Evolutionary conservation across 1,140 invertebrate genomes (phyloP).

Genomic region (Psilanteris sp.): DNA sequence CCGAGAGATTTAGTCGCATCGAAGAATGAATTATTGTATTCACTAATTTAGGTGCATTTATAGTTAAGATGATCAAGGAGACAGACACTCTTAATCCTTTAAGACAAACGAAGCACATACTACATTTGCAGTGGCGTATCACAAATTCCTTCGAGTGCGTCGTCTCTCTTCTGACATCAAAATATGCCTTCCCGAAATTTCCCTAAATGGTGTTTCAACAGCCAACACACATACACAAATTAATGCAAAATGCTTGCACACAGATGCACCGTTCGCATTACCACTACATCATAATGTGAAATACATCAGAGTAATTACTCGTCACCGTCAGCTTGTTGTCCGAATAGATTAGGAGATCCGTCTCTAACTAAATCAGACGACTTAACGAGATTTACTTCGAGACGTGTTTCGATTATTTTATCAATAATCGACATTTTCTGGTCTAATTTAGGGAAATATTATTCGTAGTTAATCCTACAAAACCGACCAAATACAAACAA

Average conservation of each 20-base stretch:
- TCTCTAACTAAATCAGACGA: conserved; percentile 48
- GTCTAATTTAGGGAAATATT: no score
- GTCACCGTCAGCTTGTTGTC: conserved; percentile 51
- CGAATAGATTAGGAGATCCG: conserved; percentile 45
- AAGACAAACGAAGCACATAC: conserved; percentile 32
- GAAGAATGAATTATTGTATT: conserved; percentile 13
- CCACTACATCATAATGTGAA: conserved; percentile 26
- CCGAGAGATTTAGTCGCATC: no score
- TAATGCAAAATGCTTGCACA: conserved; percentile 11
- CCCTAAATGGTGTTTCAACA: conserved; percentile 41
- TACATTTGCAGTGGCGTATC: conserved; percentile 6
- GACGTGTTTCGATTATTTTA: conserved; percentile 19
- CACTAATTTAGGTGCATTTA: conserved; percentile 6
- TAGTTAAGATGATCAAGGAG: conserved; percentile 24
- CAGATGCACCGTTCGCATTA: conserved; percentile 11
- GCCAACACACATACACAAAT: conserved; percentile 25
- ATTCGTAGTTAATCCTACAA: no score
- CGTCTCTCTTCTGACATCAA: conserved; percentile 30
- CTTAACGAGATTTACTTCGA: conserved; percentile 30
- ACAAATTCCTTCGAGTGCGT: conserved; percentile 29
- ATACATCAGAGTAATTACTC: conserved; percentile 51
- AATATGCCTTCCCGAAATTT: conserved; percentile 41
- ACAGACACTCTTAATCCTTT: conserved; percentile 36
- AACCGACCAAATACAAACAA: no score
- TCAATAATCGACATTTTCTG: conserved; percentile 27